A percentile compares a stretch with the other conserved stretches of the same genome.
These are phyloP conservation scores for Drosophila baimaii DNA, from an alignment of 1,140 invertebrate species.

Conservation along the genomic window DNA sequence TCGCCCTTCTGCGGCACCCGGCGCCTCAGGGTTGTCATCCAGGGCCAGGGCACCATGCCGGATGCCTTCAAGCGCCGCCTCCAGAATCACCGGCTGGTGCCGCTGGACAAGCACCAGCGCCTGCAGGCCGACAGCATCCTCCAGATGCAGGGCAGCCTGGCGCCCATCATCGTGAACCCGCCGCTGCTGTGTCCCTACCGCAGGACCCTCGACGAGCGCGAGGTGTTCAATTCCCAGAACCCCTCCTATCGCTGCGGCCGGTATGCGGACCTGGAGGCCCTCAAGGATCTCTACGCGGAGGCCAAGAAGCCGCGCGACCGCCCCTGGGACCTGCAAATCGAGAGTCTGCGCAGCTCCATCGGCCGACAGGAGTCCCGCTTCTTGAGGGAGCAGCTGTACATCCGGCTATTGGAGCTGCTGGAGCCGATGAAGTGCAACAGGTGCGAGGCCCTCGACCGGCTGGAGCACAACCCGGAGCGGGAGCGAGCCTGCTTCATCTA, in stretches of 20 bases:
- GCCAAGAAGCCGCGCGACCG: conserved; percentile 71
- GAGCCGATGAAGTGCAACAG: conserved; percentile 31
- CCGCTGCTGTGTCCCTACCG: conserved; percentile 63
- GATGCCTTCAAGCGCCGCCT: conserved; percentile 30
- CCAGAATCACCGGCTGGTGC: conserved; percentile 5
- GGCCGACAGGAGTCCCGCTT: conserved; percentile 21
- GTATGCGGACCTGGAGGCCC: conserved; percentile 64
- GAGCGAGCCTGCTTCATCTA: conserved; percentile 60
- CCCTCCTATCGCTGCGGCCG: conserved; percentile 56
- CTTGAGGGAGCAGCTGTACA: conserved; percentile 42
- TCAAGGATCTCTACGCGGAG: conserved; percentile 57
- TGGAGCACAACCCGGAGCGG: conserved; percentile 29
- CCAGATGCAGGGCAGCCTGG: conserved; percentile 44
- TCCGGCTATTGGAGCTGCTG: conserved; percentile 31
- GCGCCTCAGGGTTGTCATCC: conserved; percentile 33
- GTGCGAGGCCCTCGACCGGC: not conserved
- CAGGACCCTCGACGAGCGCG: conserved; percentile 62
- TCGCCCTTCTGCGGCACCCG: conserved; percentile 51
- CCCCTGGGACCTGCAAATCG: conserved; percentile 58
- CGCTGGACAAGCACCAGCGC: conserved; percentile 39
- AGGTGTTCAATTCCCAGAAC: conserved; percentile 61
- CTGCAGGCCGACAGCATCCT: conserved; percentile 29
- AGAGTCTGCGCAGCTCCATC: conserved; percentile 46
- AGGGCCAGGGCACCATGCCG: conserved; percentile 57
- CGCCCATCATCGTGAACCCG: conserved; percentile 37